phyloP scores from a whole-genome alignment of 2,888 invertebrate species.

The Patella caerulea region DNA sequence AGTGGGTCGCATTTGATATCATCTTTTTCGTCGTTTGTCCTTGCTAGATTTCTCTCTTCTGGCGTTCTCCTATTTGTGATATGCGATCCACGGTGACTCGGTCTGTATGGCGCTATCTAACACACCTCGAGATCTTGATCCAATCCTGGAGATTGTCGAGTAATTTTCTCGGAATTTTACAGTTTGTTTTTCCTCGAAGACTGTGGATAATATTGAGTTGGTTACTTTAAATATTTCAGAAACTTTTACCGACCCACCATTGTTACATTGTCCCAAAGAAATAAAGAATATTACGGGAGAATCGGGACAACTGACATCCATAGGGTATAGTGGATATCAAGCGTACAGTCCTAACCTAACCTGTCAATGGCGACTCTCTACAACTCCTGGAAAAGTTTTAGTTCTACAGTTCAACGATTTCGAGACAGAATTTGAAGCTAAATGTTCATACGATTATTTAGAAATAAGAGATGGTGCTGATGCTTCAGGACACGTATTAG shows the following conservation, averaged over 20 bases:
- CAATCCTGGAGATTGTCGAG: too few relatives aligned
- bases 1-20: too few relatives aligned
- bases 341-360: constrained; percentile 44
- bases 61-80: too few relatives aligned
- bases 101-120: too few relatives aligned
- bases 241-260: neutral
- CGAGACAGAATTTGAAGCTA: constrained; percentile 44
- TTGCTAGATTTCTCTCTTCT: too few relatives aligned
- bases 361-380: constrained; percentile 57
- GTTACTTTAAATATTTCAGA: neutral
- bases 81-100: too few relatives aligned
- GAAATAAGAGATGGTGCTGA: constrained; percentile 46
- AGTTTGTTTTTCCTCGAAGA: too few relatives aligned
- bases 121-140: too few relatives aligned
- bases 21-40: too few relatives aligned
- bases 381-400: constrained; percentile 49
- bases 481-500: constrained; percentile 29
- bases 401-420: constrained; percentile 51
- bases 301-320: constrained; percentile 48
- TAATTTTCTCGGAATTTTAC: too few relatives aligned
- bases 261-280: neutral
- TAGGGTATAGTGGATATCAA: constrained; percentile 42
- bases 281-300: constrained; percentile 17
- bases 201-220: neutral
- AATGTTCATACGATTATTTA: constrained; percentile 53